Conservation (phyloP, 2,113 vertebrate species). For the Rhabdornis inornatus region DNA sequence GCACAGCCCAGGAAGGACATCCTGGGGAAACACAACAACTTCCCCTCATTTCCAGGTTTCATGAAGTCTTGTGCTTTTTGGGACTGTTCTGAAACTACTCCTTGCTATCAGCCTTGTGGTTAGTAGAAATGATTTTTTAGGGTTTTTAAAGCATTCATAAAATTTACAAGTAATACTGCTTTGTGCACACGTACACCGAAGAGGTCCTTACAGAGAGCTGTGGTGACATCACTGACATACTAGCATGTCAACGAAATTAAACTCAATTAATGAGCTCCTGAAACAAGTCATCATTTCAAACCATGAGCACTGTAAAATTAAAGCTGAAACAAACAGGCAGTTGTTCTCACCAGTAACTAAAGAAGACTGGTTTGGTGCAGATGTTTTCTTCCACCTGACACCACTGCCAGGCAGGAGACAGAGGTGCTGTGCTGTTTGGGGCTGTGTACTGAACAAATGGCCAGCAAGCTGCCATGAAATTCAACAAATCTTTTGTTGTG, state of each 20-base stretch:
- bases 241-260: neutral
- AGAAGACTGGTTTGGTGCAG: neutral
- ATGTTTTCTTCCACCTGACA: neutral
- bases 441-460: neutral
- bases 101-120: neutral
- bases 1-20: neutral
- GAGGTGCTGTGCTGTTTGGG: neutral
- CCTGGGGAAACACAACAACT: neutral
- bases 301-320: neutral
- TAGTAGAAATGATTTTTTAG: rapidly evolving
- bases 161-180: neutral
- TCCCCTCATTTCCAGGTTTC: neutral
- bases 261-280: neutral
- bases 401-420: neutral
- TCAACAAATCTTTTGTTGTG: neutral
- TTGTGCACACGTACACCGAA: neutral
- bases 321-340: neutral
- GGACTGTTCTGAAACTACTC: neutral
- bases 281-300: neutral
- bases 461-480: neutral
- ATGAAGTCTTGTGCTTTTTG: neutral
- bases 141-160: neutral
- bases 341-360: neutral
- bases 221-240: neutral
- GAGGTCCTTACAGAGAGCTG: neutral